phyloP scores from a whole-genome alignment of 2,113 vertebrate genomes.

The Turnix velox region DNA sequence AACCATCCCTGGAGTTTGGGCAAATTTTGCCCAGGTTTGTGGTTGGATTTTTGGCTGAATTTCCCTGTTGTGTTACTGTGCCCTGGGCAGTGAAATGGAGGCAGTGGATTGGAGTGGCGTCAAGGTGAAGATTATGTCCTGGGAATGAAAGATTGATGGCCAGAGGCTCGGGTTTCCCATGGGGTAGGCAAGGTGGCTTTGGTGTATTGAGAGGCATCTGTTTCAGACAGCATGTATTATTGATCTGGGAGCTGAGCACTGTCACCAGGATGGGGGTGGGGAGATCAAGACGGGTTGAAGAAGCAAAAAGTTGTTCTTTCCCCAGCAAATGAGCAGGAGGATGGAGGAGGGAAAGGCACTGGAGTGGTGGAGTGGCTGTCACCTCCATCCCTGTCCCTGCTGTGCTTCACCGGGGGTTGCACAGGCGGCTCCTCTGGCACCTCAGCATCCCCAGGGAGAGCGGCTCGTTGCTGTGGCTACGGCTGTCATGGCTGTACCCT shows the following conservation, averaged over 20 bases:
- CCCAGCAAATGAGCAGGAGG: neutral
- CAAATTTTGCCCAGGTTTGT: neutral
- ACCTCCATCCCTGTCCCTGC: rapidly evolving
- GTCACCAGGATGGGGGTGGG: rapidly evolving
- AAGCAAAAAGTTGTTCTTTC: neutral
- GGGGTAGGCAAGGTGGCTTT: neutral
- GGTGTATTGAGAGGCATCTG: constrained; percentile 27
- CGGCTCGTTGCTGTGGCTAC: neutral
- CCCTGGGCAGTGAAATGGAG: neutral
- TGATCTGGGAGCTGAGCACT: constrained; percentile 20
- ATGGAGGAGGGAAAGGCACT: neutral
- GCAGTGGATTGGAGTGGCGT: neutral
- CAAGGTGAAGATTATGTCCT: neutral
- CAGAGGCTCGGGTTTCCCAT: constrained; percentile 3
- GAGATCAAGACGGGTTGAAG: neutral
- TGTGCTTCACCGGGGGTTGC: rapidly evolving
- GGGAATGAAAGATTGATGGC: constrained; percentile 70
- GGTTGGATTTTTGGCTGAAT: neutral
- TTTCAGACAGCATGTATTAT: constrained; percentile 67
- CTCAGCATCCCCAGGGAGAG: neutral
- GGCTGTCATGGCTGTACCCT: rapidly evolving
- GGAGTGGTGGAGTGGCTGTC: rapidly evolving
- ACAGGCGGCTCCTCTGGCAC: neutral
- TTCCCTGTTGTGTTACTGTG: neutral
- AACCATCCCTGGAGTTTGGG: neutral